Evolutionary conservation across 2,113 vertebrate species (phyloP), one percentile per base, ranked within the genome.

Genomic region (Dromiciops gliroides): DNA sequence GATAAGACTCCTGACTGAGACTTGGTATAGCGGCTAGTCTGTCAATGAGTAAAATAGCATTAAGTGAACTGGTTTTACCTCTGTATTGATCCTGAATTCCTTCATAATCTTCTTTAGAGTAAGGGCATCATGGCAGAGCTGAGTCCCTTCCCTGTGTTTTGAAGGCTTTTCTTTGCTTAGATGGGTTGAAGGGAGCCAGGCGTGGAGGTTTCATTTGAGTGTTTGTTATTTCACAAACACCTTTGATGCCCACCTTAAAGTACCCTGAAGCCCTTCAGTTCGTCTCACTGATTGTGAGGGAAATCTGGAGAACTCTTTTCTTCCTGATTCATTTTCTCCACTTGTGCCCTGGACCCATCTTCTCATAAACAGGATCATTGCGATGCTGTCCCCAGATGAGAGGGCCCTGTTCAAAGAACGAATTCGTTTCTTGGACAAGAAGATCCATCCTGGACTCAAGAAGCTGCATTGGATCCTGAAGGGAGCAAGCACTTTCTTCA

Each of bases 361-460:
- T 83, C 14, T n/a, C 51, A 2, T 0, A 0, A 24, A 2, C 96
- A 99, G 99, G 98, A 99, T 99, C 95, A 98, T 99, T 51, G 97
- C 91, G 52, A 98, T 98, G 94, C 98, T 99, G 67, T 99, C 99
- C 49, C 53, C 98, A 1, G 98, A 99, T 0, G 99, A 99, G 97
- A 94, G 98, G 91, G 98, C 98, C 60, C 97, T 99, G 49, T 99
- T 99, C 97, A 98, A 98, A 94, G 99, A 99, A 89, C 98, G 97
- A 0, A 98, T 99, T 94, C 97, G 97, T 5, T 98, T 98, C 94
- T 97, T 99, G 28, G 99, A 99, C 96, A 98, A 98, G 96, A 99
- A 99, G 98, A 98, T 99, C 95, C 98, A 99, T 89, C 99, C 99
- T 0, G 99, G 99, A 25, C 97, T 99, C 90, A 99, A 99, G 95